Evolutionary conservation across 2,113 vertebrate species (phyloP), one percentile per base, ranked within the genome.

Genomic region (Zosterops lateralis): DNA sequence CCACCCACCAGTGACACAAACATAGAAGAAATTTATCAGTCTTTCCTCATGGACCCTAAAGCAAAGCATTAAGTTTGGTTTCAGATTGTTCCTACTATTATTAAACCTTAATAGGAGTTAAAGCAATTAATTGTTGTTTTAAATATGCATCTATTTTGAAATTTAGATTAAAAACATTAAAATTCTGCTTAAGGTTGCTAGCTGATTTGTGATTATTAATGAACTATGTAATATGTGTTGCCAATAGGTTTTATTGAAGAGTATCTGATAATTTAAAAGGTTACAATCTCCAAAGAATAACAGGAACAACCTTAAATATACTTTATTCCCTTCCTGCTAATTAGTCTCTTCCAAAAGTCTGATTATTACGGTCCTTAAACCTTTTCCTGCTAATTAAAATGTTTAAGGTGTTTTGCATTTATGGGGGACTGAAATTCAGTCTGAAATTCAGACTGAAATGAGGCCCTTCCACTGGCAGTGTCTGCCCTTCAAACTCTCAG

Each of bases 11-110:
- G 32, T 50, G 61, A 76, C 38, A 36, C 14, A 82, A 50, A 64
- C 10, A 13, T 14, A 60, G 24, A 73, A 58, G 22, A 78, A 90
- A 82, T 34, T 3, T 78, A 64, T 34, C 19, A 45, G 9, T 47
- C 36, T 53, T 73, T 48, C n/a, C 67, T 66, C 44, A 81, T 0
- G 2, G 48, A 58, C 9, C 14, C 82, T 82, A 32, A 92, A 47
- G 29, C 8, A 89, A 89, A 94, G 26, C 11, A 40, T 44, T 42
- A 83, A 25, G 2, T 29, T 68, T n/a, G 14, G 29, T 70, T 94
- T 85, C 89, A 85, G 66, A 78, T 50, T 87, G 61, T 66, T 92
- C 66, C 74, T 68, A 82, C n/a, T 44, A 70, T 79, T 89, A 84
- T 60, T 74, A 82, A 71, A 82, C 28, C 34, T 89, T 72, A 65